These are phyloP conservation scores for Eufriesea mexicana DNA, from an alignment of 1,140 invertebrate genomes.

Conservation along the genomic window DNA sequence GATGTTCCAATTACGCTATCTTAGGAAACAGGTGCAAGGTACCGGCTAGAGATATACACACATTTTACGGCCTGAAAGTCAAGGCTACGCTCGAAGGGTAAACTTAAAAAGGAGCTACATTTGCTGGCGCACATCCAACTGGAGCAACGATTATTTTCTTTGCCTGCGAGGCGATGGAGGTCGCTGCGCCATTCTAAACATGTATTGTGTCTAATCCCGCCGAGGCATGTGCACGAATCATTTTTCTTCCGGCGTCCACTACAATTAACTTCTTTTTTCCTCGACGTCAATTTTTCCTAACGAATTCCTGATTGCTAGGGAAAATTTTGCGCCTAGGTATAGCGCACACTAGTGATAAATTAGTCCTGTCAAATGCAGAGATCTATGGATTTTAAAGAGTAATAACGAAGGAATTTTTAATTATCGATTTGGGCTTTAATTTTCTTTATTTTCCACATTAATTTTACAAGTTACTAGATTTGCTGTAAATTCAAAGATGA, in stretches of 20 bases:
- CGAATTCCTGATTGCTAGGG: neutral
- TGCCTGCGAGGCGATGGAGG: slow-evolving; percentile 28
- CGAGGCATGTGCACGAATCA: neutral
- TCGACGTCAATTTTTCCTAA: neutral
- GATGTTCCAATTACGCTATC: slow-evolving; percentile 9
- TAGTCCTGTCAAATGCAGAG: no score
- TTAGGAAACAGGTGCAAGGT: slow-evolving; percentile 5
- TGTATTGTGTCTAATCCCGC: neutral
- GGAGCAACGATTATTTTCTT: slow-evolving; percentile 48
- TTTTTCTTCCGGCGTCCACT: slow-evolving; percentile 2
- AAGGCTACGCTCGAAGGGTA: slow-evolving; percentile 34
- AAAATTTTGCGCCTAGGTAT: no score
- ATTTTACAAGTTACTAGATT: no score
- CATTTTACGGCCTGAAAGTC: slow-evolving; percentile 37
- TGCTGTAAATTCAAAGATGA: no score
- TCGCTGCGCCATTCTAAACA: slow-evolving; percentile 32
- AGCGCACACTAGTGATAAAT: no score
- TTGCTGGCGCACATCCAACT: slow-evolving; percentile 38
- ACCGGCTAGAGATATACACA: neutral
- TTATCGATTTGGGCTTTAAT: no score
- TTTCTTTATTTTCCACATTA: no score
- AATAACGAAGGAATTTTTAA: no score
- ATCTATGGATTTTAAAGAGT: no score
- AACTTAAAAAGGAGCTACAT: slow-evolving; percentile 47
- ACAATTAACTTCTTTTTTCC: neutral